Percentiles rank a stretch among this genome's conserved stretches.
Conservation (phyloP, 2,888 invertebrate species). For the Dusona sp. region DNA sequence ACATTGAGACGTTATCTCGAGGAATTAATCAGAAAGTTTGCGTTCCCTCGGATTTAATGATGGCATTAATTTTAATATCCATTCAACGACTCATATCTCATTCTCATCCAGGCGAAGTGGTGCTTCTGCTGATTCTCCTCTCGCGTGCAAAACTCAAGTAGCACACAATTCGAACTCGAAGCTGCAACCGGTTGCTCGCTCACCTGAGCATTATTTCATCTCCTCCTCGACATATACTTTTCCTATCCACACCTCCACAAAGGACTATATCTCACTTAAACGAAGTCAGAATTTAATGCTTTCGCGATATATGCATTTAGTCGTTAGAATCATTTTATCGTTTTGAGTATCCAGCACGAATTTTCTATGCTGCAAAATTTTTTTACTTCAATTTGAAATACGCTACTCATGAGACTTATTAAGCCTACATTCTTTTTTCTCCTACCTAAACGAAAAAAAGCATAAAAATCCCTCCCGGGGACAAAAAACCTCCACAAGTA, state of each 20-base stretch:
- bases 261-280: background rate
- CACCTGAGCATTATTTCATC: conserved; percentile 7
- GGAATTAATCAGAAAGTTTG: conserved; percentile 63
- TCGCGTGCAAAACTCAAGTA: conserved; percentile 39
- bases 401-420: background rate
- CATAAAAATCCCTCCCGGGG: no score
- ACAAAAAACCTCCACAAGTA: no score
- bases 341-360: background rate
- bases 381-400: background rate
- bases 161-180: conserved; percentile 56
- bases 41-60: conserved; percentile 52
- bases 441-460: background rate
- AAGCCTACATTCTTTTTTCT: background rate
- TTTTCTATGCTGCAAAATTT: background rate
- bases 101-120: conserved; percentile 48
- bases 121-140: conserved; percentile 33
- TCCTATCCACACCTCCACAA: conserved; percentile 4
- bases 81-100: conserved; percentile 65
- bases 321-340: background rate
- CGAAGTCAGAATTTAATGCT: conserved; percentile 8
- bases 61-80: conserved; percentile 68
- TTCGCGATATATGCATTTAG: background rate
- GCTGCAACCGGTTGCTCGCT: conserved; percentile 67
- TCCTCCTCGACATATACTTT: conserved; percentile 8
- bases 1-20: conserved; percentile 55